Conservation (phyloP, 2,888 invertebrate species). For the Pegoplata infirma region DNA sequence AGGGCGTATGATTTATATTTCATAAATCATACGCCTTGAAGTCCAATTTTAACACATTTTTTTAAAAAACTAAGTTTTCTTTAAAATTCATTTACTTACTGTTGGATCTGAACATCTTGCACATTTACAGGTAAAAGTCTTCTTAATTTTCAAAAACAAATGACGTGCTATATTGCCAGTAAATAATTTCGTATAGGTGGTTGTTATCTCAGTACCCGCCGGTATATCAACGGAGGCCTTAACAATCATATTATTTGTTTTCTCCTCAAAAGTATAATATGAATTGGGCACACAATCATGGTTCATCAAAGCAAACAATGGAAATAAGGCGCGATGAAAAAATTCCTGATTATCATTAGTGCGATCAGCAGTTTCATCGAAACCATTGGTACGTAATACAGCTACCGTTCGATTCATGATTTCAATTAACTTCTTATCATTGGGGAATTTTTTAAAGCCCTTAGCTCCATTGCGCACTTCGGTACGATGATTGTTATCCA, state of each 20-base stretch:
- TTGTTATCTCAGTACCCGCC: constrained; percentile 83
- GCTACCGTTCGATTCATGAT: constrained; percentile 76
- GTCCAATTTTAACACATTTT: not conserved
- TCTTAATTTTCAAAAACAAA: constrained; percentile 81
- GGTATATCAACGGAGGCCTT: constrained; percentile 81
- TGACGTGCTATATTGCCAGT: constrained; percentile 84
- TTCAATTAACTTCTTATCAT: constrained; percentile 73
- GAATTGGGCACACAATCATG: constrained; percentile 87
- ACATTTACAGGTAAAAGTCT: constrained; percentile 85
- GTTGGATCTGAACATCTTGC: constrained; percentile 84
- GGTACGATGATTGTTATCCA: constrained; percentile 74
- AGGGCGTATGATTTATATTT: too few relatives aligned
- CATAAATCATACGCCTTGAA: too few relatives aligned
- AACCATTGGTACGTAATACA: constrained; percentile 76
- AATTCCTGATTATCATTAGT: constrained; percentile 73
- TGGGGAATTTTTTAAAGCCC: constrained; percentile 75
- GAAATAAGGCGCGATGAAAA: constrained; percentile 82
- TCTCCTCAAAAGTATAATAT: constrained; percentile 82
- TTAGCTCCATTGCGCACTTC: constrained; percentile 75
- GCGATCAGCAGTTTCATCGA: constrained; percentile 74
- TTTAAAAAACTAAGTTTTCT: too few relatives aligned
- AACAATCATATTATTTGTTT: constrained; percentile 81
- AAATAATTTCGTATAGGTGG: constrained; percentile 85
- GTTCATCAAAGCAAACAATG: constrained; percentile 84
- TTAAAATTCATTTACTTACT: constrained; percentile 77